Percentiles rank a stretch among this genome's conserved stretches.
Evolutionary conservation across 2,888 invertebrate species (phyloP).

Genomic region (Microplitis manilae): DNA sequence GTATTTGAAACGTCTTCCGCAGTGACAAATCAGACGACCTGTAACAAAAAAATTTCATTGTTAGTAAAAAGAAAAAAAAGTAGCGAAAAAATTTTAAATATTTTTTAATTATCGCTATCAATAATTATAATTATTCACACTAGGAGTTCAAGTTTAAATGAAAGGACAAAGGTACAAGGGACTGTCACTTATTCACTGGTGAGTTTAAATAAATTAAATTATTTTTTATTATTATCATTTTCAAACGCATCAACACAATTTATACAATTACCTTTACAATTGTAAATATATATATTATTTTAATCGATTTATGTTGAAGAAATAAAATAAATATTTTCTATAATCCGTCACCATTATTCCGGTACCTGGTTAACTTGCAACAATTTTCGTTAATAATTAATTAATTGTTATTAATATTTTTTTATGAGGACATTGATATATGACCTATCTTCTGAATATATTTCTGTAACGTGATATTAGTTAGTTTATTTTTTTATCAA

Average conservation of each 20-base stretch:
- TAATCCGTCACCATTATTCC: too few relatives aligned
- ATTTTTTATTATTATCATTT: too few relatives aligned
- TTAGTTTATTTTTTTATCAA: conserved; percentile 23
- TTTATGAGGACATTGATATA: too few relatives aligned
- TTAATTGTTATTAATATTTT: too few relatives aligned
- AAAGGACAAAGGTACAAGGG: background rate
- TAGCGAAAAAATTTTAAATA: background rate
- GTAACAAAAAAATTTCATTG: conserved; percentile 48
- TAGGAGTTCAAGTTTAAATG: background rate
- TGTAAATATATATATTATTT: conserved; percentile 40
- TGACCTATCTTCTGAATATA: conserved; percentile 10
- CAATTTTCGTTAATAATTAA: too few relatives aligned
- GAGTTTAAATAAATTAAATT: too few relatives aligned
- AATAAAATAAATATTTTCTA: too few relatives aligned
- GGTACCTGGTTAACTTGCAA: too few relatives aligned
- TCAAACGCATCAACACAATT: conserved; percentile 50
- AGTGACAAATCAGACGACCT: conserved; percentile 49
- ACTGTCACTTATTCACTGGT: too few relatives aligned
- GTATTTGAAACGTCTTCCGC: conserved; percentile 57
- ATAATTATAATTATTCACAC: conserved; percentile 15
- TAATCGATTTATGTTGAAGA: too few relatives aligned
- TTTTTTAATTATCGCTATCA: background rate
- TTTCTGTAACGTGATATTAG: conserved; percentile 35
- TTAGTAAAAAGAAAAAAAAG: conserved; percentile 47
- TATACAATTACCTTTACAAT: conserved; percentile 62